These are phyloP conservation scores for Schizopygopsis malacanthus DNA, from an alignment of 2,797 vertebrate genomes.

Conservation along the genomic window DNA sequence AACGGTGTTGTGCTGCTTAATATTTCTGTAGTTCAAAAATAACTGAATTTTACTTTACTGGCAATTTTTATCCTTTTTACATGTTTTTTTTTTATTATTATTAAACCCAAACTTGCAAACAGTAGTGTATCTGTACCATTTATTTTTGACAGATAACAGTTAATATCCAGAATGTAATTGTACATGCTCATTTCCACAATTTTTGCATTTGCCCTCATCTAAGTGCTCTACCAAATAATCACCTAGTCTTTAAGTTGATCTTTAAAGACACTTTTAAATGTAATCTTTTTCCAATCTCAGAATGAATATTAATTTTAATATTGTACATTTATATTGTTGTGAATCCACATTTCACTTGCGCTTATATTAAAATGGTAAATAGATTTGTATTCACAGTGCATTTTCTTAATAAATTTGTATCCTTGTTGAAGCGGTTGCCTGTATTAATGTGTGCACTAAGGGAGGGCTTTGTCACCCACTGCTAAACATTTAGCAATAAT, in stretches of 20 bases:
- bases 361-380: not conserved
- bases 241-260: not conserved
- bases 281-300: not conserved
- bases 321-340: not conserved
- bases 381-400: not conserved
- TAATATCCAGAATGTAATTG: too few relatives aligned
- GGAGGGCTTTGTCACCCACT: not conserved
- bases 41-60: too few relatives aligned
- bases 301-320: not conserved
- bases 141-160: too few relatives aligned
- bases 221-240: not conserved
- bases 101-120: too few relatives aligned
- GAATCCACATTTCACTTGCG: not conserved
- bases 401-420: not conserved
- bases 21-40: too few relatives aligned
- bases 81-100: too few relatives aligned
- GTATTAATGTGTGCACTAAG: not conserved
- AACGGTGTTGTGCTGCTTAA: too few relatives aligned
- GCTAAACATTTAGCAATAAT: constrained; percentile 23
- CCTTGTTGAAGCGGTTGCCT: not conserved
- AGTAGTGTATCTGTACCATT: too few relatives aligned
- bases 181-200: too few relatives aligned
- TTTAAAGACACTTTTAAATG: not conserved
- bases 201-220: not conserved
- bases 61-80: too few relatives aligned